Evolutionary conservation across 2,113 vertebrate genomes (phyloP).

Genomic region (Xiphophorus maculatus): DNA sequence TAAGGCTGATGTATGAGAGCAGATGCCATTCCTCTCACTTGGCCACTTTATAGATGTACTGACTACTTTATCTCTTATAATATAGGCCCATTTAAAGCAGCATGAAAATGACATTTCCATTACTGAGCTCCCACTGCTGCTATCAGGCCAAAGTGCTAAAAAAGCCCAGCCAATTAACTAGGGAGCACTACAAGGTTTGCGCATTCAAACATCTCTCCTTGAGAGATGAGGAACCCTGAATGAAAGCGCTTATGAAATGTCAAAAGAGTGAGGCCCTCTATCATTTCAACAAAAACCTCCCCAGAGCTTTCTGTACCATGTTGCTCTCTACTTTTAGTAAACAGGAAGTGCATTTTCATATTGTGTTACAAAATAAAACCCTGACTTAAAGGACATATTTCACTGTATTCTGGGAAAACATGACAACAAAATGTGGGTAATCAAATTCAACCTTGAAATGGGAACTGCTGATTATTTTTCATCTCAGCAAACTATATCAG

Average conservation of each 20-base stretch:
- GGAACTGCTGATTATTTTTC: constrained; percentile 18
- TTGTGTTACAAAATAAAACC: neutral
- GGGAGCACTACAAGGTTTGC: constrained; percentile 54
- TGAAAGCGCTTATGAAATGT: constrained; percentile 18
- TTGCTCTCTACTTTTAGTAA: constrained; percentile 22
- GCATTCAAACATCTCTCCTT: constrained; percentile 43
- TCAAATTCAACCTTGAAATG: constrained; percentile 23
- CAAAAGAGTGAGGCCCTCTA: constrained; percentile 14
- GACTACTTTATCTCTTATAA: constrained; percentile 65
- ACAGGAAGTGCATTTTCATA: constrained; percentile 31
- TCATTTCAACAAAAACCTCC: constrained; percentile 8
- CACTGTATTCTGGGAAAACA: neutral
- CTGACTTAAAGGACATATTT: constrained; percentile 11
- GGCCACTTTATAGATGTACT: constrained; percentile 45
- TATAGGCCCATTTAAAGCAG: constrained; percentile 70
- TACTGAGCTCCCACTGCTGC: constrained; percentile 58
- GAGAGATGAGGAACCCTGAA: constrained; percentile 14
- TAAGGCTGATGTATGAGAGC: constrained; percentile 20
- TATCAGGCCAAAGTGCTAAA: constrained; percentile 65
- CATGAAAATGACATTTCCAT: constrained; percentile 69
- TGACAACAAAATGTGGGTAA: constrained; percentile 27
- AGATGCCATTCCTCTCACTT: constrained; percentile 40
- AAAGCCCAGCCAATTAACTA: constrained; percentile 67
- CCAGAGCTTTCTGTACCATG: neutral
- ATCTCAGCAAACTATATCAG: neutral